A percentile compares a stretch with the other conserved stretches of the same genome.
Evolutionary conservation across 2,113 vertebrate species (phyloP).

Genomic region (Orthonyx spaldingii): DNA sequence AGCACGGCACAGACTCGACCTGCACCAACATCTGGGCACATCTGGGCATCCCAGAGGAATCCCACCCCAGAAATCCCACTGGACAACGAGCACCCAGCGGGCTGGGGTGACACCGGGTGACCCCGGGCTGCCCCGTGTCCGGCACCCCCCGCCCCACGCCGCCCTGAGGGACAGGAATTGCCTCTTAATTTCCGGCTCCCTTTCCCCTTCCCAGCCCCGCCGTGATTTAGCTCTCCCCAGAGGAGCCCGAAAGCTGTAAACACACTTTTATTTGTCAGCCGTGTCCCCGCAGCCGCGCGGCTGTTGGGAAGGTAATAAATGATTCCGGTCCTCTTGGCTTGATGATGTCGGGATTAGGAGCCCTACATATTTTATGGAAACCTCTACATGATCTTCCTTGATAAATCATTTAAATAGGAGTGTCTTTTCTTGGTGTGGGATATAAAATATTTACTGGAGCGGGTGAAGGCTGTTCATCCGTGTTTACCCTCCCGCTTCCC

Average conservation of each 20-base stretch:
- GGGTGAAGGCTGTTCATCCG: constrained; percentile 13
- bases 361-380: constrained; percentile 69
- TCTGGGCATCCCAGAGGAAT: background rate
- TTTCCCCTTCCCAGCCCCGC: background rate
- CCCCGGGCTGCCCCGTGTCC: fast-evolving
- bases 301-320: constrained; percentile 56
- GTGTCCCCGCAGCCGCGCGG: constrained; percentile 10
- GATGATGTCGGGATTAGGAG: constrained; percentile 65
- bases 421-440: constrained; percentile 47
- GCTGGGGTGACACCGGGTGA: fast-evolving
- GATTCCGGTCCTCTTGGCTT: constrained; percentile 47
- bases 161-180: background rate
- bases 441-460: constrained; percentile 57
- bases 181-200: background rate
- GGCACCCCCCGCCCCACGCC: fast-evolving
- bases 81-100: fast-evolving
- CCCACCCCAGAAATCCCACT: fast-evolving
- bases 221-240: constrained; percentile 44
- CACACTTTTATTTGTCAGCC: constrained; percentile 55
- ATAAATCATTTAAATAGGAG: constrained; percentile 67
- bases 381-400: constrained; percentile 58
- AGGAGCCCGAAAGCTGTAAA: constrained; percentile 52
- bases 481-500: constrained; percentile 24
- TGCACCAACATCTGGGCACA: background rate
- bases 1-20: fast-evolving